Percentiles rank a stretch among this genome's conserved stretches.
These are phyloP conservation scores for Corvus hawaiiensis DNA, from an alignment of 2,113 vertebrate species.

Conservation along the genomic window DNA sequence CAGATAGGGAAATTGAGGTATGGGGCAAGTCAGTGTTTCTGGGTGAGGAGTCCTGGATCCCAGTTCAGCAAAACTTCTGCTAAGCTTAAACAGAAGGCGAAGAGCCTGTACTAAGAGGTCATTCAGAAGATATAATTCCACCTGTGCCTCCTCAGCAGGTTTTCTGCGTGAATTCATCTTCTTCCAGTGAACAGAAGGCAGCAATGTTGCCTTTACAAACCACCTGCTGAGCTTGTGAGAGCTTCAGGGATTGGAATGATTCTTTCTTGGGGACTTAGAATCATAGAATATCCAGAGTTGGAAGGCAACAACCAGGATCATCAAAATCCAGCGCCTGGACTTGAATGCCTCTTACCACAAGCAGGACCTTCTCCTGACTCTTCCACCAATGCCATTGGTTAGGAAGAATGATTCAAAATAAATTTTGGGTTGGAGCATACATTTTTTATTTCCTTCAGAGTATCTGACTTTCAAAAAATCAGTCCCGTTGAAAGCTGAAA, in stretches of 20 bases:
- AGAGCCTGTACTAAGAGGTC: not conserved
- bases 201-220: not conserved
- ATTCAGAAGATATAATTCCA: not conserved
- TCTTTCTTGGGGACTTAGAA: not conserved
- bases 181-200: not conserved
- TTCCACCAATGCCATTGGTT: not conserved
- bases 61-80: not conserved
- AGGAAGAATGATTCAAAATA: not conserved
- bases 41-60: not conserved
- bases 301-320: not conserved
- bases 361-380: not conserved
- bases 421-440: accelerated
- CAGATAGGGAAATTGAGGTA: not conserved
- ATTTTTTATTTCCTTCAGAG: not conserved
- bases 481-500: not conserved
- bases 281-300: accelerated
- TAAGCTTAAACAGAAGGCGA: not conserved
- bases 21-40: accelerated
- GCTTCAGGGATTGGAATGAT: accelerated
- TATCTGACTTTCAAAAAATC: not conserved
- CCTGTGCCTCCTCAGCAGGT: not conserved
- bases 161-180: not conserved
- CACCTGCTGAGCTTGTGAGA: not conserved
- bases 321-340: not conserved
- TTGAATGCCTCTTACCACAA: not conserved